Evolutionary conservation across 2,888 invertebrate genomes (phyloP).

Genomic region (Drosophila histrio): DNA sequence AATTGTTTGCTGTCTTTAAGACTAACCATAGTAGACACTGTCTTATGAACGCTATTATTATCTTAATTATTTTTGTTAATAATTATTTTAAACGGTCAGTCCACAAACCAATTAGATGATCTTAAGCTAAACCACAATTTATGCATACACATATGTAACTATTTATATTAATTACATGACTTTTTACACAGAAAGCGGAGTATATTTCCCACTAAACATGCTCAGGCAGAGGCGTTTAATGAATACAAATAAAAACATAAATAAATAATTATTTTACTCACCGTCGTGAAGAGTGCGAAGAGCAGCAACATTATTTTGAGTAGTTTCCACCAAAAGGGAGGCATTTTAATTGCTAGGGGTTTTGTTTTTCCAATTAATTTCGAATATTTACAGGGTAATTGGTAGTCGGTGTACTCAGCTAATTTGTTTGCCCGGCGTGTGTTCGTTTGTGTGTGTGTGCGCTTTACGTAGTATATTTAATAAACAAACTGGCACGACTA

Average conservation of each 20-base stretch:
- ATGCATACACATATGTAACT: background rate
- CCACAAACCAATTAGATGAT: background rate
- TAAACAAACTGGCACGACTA: conserved; percentile 73
- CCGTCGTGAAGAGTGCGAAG: conserved; percentile 62
- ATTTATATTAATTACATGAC: background rate
- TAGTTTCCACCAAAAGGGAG: conserved; percentile 60
- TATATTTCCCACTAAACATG: background rate
- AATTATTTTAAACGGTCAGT: background rate
- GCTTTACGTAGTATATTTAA: conserved; percentile 57
- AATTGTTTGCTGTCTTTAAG: background rate
- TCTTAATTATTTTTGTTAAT: too few species aligned
- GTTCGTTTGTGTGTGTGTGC: conserved; percentile 14
- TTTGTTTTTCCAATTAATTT: background rate
- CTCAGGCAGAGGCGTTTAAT: conserved; percentile 1
- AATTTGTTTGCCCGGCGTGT: background rate
- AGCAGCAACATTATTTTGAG: conserved; percentile 60
- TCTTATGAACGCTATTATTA: too few species aligned
- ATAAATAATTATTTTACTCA: conserved; percentile 31
- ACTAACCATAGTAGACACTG: too few species aligned
- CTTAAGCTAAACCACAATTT: background rate
- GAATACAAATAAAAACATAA: background rate
- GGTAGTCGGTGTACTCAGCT: conserved; percentile 9
- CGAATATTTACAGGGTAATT: conserved; percentile 30
- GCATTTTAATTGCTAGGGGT: conserved; percentile 39
- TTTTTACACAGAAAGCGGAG: too few species aligned